Evolutionary conservation across 2,797 vertebrate species (phyloP).

Genomic region (Parauchenoglanis punctatus): DNA sequence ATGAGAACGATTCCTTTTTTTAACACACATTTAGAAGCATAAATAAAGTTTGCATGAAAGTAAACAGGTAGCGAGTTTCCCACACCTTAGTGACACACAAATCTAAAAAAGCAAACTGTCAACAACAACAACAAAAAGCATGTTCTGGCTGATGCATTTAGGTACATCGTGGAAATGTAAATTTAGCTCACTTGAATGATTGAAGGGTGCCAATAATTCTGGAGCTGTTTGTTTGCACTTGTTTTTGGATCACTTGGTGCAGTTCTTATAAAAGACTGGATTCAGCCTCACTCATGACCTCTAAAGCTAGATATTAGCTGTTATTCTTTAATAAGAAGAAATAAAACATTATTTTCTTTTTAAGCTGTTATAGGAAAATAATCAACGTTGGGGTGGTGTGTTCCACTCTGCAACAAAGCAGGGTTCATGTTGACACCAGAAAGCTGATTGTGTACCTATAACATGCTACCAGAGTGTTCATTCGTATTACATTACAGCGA

Average conservation of each 20-base stretch:
- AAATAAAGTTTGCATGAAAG: background rate
- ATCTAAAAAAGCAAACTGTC: background rate
- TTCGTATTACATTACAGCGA: background rate
- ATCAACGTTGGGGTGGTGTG: background rate
- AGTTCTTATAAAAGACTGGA: background rate
- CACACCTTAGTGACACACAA: background rate
- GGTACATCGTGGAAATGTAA: background rate
- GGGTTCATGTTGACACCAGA: background rate
- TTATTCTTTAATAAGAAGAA: background rate
- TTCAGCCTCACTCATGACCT: background rate
- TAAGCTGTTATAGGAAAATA: background rate
- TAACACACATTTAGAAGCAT: background rate
- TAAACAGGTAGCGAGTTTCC: background rate
- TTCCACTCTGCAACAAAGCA: background rate
- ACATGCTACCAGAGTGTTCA: background rate
- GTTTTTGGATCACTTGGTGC: background rate
- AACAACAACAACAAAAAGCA: background rate
- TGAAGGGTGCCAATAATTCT: background rate
- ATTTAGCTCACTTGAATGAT: background rate
- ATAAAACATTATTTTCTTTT: background rate
- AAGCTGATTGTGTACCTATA: background rate
- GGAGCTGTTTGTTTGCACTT: background rate
- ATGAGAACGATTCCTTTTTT: background rate
- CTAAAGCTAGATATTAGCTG: background rate
- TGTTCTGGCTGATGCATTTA: background rate